These are phyloP conservation scores for Ornithoptera priamus DNA, from an alignment of 2,888 invertebrate genomes.

Conservation along the genomic window DNA sequence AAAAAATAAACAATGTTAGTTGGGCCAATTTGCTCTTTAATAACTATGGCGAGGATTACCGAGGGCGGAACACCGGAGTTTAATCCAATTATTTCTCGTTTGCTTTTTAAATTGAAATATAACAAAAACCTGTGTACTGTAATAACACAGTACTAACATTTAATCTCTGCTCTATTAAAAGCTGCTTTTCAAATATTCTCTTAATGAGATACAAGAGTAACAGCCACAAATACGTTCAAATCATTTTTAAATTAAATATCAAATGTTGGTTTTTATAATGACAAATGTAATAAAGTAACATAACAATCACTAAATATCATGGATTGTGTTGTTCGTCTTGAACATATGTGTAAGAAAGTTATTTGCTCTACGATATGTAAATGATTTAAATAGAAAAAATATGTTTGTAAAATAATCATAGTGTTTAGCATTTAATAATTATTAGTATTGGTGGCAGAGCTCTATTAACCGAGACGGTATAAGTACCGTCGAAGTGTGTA, in stretches of 20 bases:
- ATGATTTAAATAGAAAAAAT: no score
- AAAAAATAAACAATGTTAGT: slow-evolving; percentile 24
- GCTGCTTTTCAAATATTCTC: background rate
- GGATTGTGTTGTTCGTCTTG: no score
- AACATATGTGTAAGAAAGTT: no score
- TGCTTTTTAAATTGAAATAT: slow-evolving; percentile 30
- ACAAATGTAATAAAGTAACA: no score
- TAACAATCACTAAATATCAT: no score
- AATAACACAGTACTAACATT: slow-evolving; percentile 13
- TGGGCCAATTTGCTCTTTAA: slow-evolving; percentile 29
- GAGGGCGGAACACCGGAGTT: slow-evolving; percentile 23
- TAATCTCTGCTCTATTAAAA: slow-evolving; percentile 5
- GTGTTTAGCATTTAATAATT: no score
- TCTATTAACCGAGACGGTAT: no score
- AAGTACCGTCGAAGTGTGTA: no score
- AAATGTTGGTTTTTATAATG: background rate
- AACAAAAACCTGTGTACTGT: slow-evolving; percentile 20
- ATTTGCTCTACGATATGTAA: no score
- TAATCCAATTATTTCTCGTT: slow-evolving; percentile 31
- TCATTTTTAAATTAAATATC: background rate
- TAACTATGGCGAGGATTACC: slow-evolving; percentile 30
- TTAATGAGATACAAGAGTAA: background rate
- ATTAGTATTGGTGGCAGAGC: no score
- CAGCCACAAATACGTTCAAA: background rate
- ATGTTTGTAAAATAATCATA: no score